Conservation (phyloP, 1,140 invertebrate genomes). For the Pseudomyrmex sp. region DNA sequence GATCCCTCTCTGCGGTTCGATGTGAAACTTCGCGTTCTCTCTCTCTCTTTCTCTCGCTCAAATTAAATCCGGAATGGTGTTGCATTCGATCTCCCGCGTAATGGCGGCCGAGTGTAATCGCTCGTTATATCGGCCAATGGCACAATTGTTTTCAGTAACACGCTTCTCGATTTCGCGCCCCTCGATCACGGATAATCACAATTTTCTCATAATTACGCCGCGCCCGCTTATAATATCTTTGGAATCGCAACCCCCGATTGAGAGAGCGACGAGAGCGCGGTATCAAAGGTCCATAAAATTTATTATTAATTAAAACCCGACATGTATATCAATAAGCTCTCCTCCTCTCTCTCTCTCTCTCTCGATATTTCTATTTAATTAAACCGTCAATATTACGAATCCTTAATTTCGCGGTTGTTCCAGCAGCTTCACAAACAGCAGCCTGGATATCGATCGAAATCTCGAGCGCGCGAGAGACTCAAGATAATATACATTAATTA, state of each 20-base stretch:
- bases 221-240: conserved; percentile 7
- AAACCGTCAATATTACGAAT: background rate
- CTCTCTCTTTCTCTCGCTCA: background rate
- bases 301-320: background rate
- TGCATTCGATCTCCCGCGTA: conserved; percentile 21
- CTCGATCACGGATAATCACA: background rate
- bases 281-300: background rate
- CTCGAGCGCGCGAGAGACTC: background rate
- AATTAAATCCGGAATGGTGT: conserved; percentile 62
- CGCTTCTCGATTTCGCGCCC: background rate
- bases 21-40: conserved; percentile 25
- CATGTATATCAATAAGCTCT: too few relatives aligned
- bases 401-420: background rate
- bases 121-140: conserved; percentile 29
- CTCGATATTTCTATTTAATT: background rate
- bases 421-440: background rate
- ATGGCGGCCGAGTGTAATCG: background rate
- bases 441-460: background rate
- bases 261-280: too few relatives aligned
- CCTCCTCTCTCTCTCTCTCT: too few relatives aligned
- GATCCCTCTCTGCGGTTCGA: background rate
- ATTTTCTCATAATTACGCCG: conserved; percentile 4
- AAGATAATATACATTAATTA: conserved; percentile 20
- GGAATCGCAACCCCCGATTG: too few relatives aligned
- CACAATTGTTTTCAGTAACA: conserved; percentile 36